Evolutionary conservation across 2,797 vertebrate species (phyloP).

Genomic region (Sebastes trivittatus): DNA sequence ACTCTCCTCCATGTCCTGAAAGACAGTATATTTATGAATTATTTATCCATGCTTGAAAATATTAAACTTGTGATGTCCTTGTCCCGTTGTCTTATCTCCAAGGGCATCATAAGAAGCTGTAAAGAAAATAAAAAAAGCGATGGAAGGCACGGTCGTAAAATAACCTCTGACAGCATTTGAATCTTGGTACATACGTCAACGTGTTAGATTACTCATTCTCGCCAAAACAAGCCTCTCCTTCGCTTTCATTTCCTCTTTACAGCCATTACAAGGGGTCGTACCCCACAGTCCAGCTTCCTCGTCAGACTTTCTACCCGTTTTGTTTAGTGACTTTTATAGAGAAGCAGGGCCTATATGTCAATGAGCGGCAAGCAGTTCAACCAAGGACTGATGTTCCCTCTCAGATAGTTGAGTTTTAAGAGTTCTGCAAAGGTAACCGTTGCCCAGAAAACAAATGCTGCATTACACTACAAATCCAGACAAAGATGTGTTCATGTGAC

Average conservation of each 20-base stretch:
- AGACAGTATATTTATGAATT: slow-evolving; percentile 81
- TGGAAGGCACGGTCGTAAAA: slow-evolving; percentile 45
- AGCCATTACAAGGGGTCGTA: background rate
- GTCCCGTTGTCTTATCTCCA: slow-evolving; percentile 74
- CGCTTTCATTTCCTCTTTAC: background rate
- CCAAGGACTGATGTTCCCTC: background rate
- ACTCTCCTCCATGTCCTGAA: slow-evolving; percentile 63
- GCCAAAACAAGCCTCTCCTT: background rate
- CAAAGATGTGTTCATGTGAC: background rate
- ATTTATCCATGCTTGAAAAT: slow-evolving; percentile 81
- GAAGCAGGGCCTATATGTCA: background rate
- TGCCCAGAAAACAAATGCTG: fast-evolving
- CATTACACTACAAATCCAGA: background rate
- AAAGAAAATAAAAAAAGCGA: slow-evolving; percentile 40
- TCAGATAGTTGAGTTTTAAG: background rate
- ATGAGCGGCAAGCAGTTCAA: background rate
- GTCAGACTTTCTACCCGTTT: background rate
- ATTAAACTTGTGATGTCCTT: slow-evolving; percentile 81
- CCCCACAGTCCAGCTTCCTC: background rate
- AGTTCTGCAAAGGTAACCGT: background rate
- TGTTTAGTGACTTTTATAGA: background rate
- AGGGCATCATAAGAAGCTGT: slow-evolving; percentile 73
- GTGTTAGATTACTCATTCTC: slow-evolving; percentile 4
- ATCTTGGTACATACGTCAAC: slow-evolving; percentile 37
- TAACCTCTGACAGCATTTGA: slow-evolving; percentile 62